phyloP scores from a whole-genome alignment of 1,140 invertebrate species.

The Dufourea novaeangliae region DNA sequence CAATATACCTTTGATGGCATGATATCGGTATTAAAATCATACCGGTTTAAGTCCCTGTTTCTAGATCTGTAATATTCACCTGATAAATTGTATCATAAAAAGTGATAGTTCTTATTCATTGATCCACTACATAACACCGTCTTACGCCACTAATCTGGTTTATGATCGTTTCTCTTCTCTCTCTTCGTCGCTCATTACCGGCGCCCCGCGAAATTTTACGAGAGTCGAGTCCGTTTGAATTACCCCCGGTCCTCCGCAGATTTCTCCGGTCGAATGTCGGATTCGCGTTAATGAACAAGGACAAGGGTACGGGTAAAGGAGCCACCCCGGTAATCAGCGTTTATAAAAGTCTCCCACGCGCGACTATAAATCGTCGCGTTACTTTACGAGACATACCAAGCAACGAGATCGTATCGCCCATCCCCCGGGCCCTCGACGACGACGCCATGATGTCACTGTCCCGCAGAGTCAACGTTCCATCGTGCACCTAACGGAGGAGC shows the following conservation, averaged over 20 bases:
- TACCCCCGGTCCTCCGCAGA: not conserved
- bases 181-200: not conserved
- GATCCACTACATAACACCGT: too few relatives aligned
- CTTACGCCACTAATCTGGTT: conserved; percentile 36
- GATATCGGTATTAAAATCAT: too few relatives aligned
- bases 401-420: conserved; percentile 28
- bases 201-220: conserved; percentile 30
- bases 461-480: not conserved
- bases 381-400: conserved; percentile 26
- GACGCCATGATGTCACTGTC: conserved; percentile 18
- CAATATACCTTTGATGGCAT: too few relatives aligned
- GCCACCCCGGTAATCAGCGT: conserved; percentile 21
- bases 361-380: conserved; percentile 31
- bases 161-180: conserved; percentile 20
- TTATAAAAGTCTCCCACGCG: conserved; percentile 49
- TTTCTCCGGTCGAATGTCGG: not conserved
- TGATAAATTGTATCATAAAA: too few relatives aligned
- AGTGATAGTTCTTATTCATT: too few relatives aligned
- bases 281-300: conserved; percentile 26
- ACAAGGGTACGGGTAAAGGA: conserved; percentile 30
- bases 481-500: not conserved
- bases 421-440: not conserved
- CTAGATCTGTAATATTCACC: too few relatives aligned
- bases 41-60: too few relatives aligned
- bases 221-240: not conserved